These are phyloP conservation scores for Brachionus manjavacas DNA, from an alignment of 1,140 invertebrate genomes.

Conservation along the genomic window DNA sequence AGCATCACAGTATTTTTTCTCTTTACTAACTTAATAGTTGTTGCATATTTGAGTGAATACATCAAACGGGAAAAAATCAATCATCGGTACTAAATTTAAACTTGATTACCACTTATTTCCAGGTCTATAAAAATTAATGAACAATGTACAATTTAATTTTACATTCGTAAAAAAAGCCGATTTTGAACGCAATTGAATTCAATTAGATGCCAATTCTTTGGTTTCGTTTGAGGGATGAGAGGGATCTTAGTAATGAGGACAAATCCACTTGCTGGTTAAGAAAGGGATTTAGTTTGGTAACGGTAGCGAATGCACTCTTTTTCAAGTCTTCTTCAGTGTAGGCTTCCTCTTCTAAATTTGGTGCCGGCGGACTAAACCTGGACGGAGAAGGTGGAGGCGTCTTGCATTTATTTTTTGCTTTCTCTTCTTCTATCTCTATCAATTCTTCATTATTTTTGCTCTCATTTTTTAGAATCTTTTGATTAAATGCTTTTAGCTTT, in stretches of 20 bases:
- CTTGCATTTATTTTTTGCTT: background rate
- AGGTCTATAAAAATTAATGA: background rate
- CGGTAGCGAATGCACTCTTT: conserved; percentile 16
- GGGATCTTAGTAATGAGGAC: background rate
- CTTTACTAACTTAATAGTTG: background rate
- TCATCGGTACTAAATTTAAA: background rate
- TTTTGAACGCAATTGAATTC: background rate
- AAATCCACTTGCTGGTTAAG: conserved; percentile 16
- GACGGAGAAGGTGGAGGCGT: conserved; percentile 36
- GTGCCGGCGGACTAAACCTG: background rate
- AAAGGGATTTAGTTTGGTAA: background rate
- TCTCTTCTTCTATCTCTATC: background rate
- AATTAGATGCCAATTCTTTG: background rate
- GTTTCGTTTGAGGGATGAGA: conserved; percentile 12
- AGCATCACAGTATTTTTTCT: background rate
- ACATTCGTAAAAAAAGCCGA: background rate
- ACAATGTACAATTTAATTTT: conserved; percentile 6
- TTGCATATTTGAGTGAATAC: background rate
- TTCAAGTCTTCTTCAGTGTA: conserved; percentile 10
- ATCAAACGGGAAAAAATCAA: background rate
- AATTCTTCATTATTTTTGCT: background rate
- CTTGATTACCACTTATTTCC: background rate
- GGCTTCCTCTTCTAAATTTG: background rate
- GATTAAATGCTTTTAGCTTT: conserved; percentile 1
- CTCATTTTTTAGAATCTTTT: background rate